These are phyloP conservation scores for Scolanthus callimorphus DNA, from an alignment of 92 coral and sea anemone genomes.

Conservation along the genomic window DNA sequence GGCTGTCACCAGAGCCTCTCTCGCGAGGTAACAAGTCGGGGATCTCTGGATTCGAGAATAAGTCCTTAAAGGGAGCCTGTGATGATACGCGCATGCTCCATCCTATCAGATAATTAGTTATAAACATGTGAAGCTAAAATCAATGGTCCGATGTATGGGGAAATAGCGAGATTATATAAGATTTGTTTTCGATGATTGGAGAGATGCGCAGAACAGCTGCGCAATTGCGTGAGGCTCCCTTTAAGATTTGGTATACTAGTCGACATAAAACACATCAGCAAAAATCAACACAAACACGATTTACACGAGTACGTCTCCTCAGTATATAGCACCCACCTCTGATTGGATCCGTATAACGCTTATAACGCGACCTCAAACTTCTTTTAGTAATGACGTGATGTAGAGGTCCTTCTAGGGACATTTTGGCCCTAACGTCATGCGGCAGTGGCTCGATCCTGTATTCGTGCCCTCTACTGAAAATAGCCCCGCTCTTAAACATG, in stretches of 20 bases:
- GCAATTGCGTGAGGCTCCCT: too few relatives aligned
- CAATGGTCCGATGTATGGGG: too few relatives aligned
- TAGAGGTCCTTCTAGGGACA: slow-evolving; percentile 26
- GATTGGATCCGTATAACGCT: slow-evolving; percentile 12
- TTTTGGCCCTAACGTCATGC: slow-evolving; percentile 24
- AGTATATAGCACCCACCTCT: slow-evolving; percentile 14
- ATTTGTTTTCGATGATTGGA: too few relatives aligned
- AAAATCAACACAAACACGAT: neutral
- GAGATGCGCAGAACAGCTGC: too few relatives aligned
- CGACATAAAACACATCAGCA: neutral
- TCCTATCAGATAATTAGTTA: too few relatives aligned
- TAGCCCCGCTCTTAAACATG: slow-evolving; percentile 66
- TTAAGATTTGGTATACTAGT: neutral
- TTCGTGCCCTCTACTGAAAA: slow-evolving; percentile 33
- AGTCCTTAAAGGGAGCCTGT: too few relatives aligned
- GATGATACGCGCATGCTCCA: too few relatives aligned
- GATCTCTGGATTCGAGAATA: too few relatives aligned
- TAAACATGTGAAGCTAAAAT: too few relatives aligned
- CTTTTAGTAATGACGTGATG: slow-evolving; percentile 60
- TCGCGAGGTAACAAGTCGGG: too few relatives aligned
- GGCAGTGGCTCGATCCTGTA: slow-evolving; percentile 71
- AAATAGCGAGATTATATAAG: too few relatives aligned
- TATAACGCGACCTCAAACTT: slow-evolving; percentile 15
- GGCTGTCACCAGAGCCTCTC: too few relatives aligned
- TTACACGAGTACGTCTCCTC: neutral